These are phyloP conservation scores for Patella caerulea DNA, from an alignment of 2,888 invertebrate species.

Conservation along the genomic window DNA sequence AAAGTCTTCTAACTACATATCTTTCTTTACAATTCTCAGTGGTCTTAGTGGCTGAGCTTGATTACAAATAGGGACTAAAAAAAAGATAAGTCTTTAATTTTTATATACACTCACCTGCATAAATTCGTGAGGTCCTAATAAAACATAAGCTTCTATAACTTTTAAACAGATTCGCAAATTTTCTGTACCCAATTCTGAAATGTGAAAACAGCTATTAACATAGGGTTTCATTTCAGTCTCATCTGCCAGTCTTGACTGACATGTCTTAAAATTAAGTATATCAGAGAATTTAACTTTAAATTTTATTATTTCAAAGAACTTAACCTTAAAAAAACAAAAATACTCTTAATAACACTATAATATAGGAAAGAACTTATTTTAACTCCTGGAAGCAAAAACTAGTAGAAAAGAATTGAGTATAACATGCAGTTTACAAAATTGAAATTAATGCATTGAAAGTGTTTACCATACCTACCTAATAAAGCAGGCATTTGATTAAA, in stretches of 20 bases:
- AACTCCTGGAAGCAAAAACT: too few species aligned
- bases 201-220: conserved; percentile 13
- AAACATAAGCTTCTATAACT: conserved; percentile 86
- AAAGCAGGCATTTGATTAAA: conserved; percentile 63
- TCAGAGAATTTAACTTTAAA: background rate
- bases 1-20: too few species aligned
- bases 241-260: too few species aligned
- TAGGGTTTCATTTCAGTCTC: too few species aligned
- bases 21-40: too few species aligned
- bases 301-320: too few species aligned
- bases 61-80: conserved; percentile 9
- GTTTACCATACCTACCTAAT: conserved; percentile 51
- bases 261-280: background rate
- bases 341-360: background rate
- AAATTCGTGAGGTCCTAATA: conserved; percentile 85
- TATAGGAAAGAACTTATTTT: background rate
- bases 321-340: too few species aligned
- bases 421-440: too few species aligned
- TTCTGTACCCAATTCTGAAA: conserved; percentile 84
- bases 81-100: background rate
- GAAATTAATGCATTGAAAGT: too few species aligned
- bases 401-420: too few species aligned
- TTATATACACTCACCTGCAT: conserved; percentile 71
- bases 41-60: too few species aligned
- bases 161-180: conserved; percentile 84